phyloP scores from a whole-genome alignment of 2,113 vertebrate species.

The Emberiza fucata region DNA sequence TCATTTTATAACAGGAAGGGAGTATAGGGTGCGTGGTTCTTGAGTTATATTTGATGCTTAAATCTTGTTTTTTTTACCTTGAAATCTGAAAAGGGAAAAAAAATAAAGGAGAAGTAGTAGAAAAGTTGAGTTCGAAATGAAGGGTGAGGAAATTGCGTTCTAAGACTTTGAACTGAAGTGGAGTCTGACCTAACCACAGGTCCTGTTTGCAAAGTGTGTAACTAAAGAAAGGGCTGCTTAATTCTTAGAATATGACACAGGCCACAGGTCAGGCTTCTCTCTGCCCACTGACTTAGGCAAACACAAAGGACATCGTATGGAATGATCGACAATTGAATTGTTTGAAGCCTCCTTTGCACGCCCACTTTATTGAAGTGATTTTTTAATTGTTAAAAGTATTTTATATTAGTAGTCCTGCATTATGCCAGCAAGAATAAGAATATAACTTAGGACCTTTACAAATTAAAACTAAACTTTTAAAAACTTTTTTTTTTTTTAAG shows the following conservation, averaged over 20 bases:
- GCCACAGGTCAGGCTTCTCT: background rate
- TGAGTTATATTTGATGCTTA: background rate
- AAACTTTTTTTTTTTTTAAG: background rate
- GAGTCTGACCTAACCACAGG: background rate
- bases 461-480: background rate
- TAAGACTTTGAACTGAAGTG: background rate
- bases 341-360: background rate
- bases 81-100: background rate
- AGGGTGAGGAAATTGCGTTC: background rate
- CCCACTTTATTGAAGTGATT: background rate
- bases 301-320: background rate
- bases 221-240: background rate
- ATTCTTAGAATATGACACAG: background rate
- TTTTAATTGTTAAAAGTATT: background rate
- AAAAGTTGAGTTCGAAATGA: background rate
- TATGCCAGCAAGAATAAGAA: background rate
- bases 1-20: background rate
- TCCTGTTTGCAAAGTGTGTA: background rate
- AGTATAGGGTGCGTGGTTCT: background rate
- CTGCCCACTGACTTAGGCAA: background rate
- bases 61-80: background rate
- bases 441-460: background rate
- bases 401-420: background rate
- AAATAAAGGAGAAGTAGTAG: background rate
- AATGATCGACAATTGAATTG: background rate